Base-by-base conservation (phyloP, 2,797 vertebrate genomes). In the Notolepis coatsorum region DNA sequence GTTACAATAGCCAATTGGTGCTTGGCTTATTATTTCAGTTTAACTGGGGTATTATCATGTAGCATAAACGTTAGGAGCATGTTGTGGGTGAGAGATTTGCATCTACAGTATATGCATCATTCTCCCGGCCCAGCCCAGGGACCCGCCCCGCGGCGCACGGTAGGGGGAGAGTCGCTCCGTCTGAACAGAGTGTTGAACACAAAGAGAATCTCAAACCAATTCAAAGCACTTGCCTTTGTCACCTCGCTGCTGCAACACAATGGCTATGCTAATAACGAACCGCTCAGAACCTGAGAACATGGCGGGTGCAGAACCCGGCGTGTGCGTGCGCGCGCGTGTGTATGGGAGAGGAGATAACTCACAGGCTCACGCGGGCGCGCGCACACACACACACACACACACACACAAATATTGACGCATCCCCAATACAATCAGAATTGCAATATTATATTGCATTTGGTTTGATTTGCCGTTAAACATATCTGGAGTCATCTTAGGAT, bases 191-290 rank as follows among this genome's bases (percentile, higher is more conserved):
- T n/a, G n/a, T n/a, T n/a, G n/a, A 43, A 81, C 81, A 91, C 89
- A 93, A 92, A 90, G 81, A 83, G 81, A 79, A 88, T 89, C 88
- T 91, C 64, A 74, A 84, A 80, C 77, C 54, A 57, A 85, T 88
- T 90, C 61, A 88, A 79, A 78, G 83, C 81, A 73, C 84, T 86
- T 67, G 81, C 81, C 87, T 89, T 90, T 92, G 87, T 90, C 89
- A 82, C 79, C 79, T 84, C 85, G 68, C 68, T 86, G 56, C 75
- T 53, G 55, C 57, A 50, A 72, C 75, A 90, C 89, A 92, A 92
- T 89, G 49, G 58, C 30, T 81, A 92, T 93, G 91, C 84, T 90
- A 92, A 93, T 92, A 83, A 79, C 60, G 56, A 85, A 78, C 80
- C 27, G 67, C 77, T 79, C 67, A 55, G 71, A 85, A 82, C 77